Conservation (phyloP, 2,888 invertebrate genomes). For the Clitarchus hookeri region DNA sequence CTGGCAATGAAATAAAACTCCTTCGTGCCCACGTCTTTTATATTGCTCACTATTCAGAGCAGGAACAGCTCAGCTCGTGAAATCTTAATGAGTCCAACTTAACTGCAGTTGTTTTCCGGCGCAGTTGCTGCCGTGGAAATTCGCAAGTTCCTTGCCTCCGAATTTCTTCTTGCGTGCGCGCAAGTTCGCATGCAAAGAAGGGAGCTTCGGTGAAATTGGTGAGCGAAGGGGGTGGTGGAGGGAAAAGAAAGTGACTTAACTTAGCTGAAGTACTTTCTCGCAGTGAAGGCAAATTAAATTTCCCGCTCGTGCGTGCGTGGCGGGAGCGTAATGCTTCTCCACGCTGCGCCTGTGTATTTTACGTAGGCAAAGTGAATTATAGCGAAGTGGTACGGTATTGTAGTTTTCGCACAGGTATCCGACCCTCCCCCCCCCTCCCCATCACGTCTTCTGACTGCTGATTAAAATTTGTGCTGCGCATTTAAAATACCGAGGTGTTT, state of each 20-base stretch:
- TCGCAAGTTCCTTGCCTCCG: neutral
- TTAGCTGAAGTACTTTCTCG: slow-evolving; percentile 14
- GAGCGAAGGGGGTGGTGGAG: neutral
- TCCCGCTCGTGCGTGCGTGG: neutral
- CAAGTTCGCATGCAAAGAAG: slow-evolving; percentile 5
- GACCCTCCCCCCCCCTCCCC: too few relatives aligned
- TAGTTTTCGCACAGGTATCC: neutral
- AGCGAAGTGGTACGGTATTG: neutral
- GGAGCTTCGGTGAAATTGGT: neutral
- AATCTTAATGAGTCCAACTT: neutral
- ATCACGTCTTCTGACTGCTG: too few relatives aligned
- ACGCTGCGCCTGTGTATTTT: neutral
- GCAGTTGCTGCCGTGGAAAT: neutral
- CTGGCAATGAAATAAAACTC: too few relatives aligned
- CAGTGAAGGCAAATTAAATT: neutral
- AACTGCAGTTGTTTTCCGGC: neutral
- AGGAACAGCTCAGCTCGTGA: neutral
- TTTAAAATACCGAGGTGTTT: too few relatives aligned
- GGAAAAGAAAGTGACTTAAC: neutral
- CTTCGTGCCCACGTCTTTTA: too few relatives aligned
- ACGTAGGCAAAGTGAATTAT: neutral
- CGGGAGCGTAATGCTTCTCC: neutral
- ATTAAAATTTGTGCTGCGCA: too few relatives aligned
- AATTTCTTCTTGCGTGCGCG: neutral
- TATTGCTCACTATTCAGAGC: neutral